Base-by-base conservation (phyloP, 2,888 invertebrate genomes). In the Encarsia formosa region DNA sequence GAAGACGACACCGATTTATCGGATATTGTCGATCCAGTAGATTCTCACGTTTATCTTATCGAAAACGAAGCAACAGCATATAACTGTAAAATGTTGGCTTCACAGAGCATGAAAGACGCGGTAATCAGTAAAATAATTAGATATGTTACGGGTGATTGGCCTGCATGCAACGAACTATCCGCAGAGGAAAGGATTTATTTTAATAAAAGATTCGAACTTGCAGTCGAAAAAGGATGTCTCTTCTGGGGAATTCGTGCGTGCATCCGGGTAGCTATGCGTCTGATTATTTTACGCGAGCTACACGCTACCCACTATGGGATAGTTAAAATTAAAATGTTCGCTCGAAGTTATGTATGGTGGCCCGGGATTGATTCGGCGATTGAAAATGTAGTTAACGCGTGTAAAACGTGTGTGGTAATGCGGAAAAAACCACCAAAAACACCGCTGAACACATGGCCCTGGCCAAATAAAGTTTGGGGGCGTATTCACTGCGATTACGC, bases 401-500 rank as follows among this genome's bases (percentile, higher is more conserved):
- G 60, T 23, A 40, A 50, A 8, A 48, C 31, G 15, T 63, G 61
- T 20, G 31, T 53, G 26, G 43, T 49, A 4, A 43, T 56, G 5
- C 22, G 48, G 15, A 55, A 57, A 44, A 31, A 16, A 2, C 59
- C 59, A 31, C 47, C 38, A 3, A 26, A 58, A n/a, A 54, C 55
- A 2, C 56, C 59, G 4, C 31, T 60, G 11, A 58, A 56, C 5
- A 52, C 59, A 3, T 59, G 57, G 55, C 54, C 54, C 3, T 49
- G 20, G 22, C 49, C 54, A 5, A 24, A n/a, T 4, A 46, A 42
- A 18, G 47, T 34, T 16, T 64, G 61, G 62, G 41, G 44, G 2
- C 43, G 60, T 8, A 46, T 61, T 11, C 62, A 63, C 43, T 50
- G 54, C 16, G 61, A 63, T 47, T 63, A 51, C 37, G 47, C 58